These are phyloP conservation scores for Berghia stephanieae DNA, from an alignment of 1,140 invertebrate genomes.

Conservation along the genomic window DNA sequence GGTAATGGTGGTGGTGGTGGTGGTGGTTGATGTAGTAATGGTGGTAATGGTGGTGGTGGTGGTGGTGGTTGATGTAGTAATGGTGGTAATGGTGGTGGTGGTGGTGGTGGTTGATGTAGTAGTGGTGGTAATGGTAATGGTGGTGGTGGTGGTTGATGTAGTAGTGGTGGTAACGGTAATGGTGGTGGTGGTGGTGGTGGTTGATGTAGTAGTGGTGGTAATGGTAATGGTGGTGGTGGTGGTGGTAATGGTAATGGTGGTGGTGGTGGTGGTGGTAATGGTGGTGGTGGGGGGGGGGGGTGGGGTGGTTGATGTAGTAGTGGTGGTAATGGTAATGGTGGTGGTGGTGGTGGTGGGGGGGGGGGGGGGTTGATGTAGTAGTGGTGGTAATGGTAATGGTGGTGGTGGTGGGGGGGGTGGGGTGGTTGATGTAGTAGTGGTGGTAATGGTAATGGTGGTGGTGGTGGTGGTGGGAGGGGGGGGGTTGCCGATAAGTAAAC, in stretches of 20 bases:
- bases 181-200: no score
- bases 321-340: neutral
- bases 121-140: no score
- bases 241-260: constrained; percentile 5
- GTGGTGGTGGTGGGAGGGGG: neutral
- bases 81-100: no score
- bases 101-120: no score
- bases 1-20: no score
- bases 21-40: no score
- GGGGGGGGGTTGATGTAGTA: neutral
- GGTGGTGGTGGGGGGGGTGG: neutral
- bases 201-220: no score
- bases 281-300: neutral
- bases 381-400: neutral
- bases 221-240: no score
- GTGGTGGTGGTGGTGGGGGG: neutral
- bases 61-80: no score
- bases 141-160: no score
- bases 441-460: neutral
- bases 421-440: neutral
- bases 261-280: constrained; percentile 12
- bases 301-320: neutral
- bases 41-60: no score
- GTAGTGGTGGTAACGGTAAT: no score
- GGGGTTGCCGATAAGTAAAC: neutral